Conservation (phyloP, 2,113 vertebrate species). For the Falco punctatus region DNA sequence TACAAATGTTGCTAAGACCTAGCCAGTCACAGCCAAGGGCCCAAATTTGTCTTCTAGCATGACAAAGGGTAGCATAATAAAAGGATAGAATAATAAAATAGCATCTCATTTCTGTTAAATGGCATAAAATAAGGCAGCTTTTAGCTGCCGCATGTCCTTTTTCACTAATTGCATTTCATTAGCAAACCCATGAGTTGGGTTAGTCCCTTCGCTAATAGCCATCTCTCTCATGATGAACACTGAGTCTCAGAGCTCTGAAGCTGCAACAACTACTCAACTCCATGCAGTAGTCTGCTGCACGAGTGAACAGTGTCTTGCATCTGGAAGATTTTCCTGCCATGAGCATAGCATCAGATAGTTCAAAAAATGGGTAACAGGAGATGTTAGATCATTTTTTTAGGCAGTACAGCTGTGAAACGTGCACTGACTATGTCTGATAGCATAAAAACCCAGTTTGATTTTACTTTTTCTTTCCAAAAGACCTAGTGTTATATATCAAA, state of each 20-base stretch:
- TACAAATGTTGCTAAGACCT: background rate
- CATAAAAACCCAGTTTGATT: background rate
- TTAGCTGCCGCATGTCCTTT: background rate
- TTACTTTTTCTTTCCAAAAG: background rate
- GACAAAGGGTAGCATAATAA: background rate
- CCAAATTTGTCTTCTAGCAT: background rate
- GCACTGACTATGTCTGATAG: background rate
- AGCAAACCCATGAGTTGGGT: rapidly evolving
- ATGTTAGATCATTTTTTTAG: background rate
- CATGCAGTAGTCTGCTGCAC: background rate
- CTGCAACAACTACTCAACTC: background rate
- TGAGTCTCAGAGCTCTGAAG: background rate
- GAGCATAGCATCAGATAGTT: background rate
- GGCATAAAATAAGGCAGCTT: background rate
- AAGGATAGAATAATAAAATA: background rate
- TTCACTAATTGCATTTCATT: background rate
- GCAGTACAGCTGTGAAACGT: background rate
- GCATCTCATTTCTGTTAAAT: background rate
- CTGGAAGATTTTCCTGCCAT: background rate
- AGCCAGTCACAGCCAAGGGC: background rate
- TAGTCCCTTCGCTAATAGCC: background rate
- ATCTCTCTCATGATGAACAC: background rate
- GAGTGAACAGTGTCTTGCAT: background rate
- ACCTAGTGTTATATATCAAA: background rate
- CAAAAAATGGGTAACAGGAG: background rate